phyloP scores from a whole-genome alignment of 2,797 vertebrate species.

The Mormyrus hasselquistii region DNA sequence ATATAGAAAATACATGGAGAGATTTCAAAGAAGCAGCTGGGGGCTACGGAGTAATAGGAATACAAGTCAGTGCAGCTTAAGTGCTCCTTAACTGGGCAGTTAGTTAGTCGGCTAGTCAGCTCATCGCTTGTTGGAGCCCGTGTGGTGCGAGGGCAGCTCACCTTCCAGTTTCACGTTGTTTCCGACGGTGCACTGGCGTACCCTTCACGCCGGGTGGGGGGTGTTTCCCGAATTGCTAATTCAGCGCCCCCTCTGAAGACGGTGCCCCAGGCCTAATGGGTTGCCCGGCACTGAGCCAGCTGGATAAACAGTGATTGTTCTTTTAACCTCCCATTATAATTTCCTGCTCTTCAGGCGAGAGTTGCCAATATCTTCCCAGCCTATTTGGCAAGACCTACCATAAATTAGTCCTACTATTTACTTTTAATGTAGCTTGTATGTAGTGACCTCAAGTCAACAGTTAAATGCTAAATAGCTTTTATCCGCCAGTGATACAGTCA shows the following conservation, averaged over 20 bases:
- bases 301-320: conserved; percentile 16
- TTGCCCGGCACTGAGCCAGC: not conserved
- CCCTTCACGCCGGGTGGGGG: not conserved
- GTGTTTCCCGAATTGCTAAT: not conserved
- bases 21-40: not conserved
- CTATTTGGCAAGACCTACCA: conserved; percentile 16
- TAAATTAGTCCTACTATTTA: conserved; percentile 8
- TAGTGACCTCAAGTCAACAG: conserved; percentile 21
- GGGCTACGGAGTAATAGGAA: not conserved
- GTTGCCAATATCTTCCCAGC: not conserved
- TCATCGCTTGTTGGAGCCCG: not conserved
- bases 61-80: conserved; percentile 10
- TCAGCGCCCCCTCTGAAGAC: not conserved
- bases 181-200: not conserved
- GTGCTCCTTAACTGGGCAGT: not conserved
- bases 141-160: not conserved
- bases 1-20: not conserved
- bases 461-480: conserved; percentile 1
- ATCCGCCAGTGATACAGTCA: not conserved
- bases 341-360: not conserved
- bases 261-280: not conserved
- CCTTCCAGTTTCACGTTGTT: not conserved
- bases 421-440: conserved; percentile 8
- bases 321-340: not conserved
- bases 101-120: not conserved